Evolutionary conservation across 1,140 invertebrate genomes (phyloP).

Genomic region (Bombus waltoni): DNA sequence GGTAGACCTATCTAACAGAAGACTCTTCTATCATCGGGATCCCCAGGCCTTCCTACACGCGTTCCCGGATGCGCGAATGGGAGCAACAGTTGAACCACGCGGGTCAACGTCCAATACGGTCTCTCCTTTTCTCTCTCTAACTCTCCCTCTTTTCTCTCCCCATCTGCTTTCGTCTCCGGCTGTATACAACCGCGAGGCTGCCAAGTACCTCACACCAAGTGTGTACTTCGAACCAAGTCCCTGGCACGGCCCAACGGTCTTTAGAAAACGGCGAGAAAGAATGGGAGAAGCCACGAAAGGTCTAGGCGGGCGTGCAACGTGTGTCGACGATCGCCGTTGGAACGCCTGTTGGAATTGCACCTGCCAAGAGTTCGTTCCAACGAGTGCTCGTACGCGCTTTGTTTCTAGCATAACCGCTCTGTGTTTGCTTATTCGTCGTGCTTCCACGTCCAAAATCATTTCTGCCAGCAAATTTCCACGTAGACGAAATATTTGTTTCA

Average conservation of each 20-base stretch:
- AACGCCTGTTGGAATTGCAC: slow-evolving; percentile 46
- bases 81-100: slow-evolving; percentile 68
- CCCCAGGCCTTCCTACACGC: slow-evolving; percentile 49
- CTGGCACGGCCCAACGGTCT: slow-evolving; percentile 56
- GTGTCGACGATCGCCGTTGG: slow-evolving; percentile 29
- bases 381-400: background rate
- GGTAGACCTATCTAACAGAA: slow-evolving; percentile 35
- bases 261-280: slow-evolving; percentile 18
- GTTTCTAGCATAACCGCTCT: background rate
- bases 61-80: slow-evolving; percentile 66
- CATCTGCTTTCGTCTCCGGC: slow-evolving; percentile 37
- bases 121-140: slow-evolving; percentile 36
- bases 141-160: background rate
- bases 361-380: slow-evolving; percentile 41
- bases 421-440: slow-evolving; percentile 17
- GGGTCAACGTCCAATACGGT: slow-evolving; percentile 67
- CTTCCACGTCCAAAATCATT: background rate
- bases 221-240: slow-evolving; percentile 45
- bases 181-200: slow-evolving; percentile 49
- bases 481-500: background rate
- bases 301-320: background rate
- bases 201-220: slow-evolving; percentile 58
- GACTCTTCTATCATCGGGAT: slow-evolving; percentile 55
- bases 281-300: slow-evolving; percentile 21
- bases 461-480: background rate